Conservation (phyloP, 2,888 invertebrate genomes). For the Catocala nupta region DNA sequence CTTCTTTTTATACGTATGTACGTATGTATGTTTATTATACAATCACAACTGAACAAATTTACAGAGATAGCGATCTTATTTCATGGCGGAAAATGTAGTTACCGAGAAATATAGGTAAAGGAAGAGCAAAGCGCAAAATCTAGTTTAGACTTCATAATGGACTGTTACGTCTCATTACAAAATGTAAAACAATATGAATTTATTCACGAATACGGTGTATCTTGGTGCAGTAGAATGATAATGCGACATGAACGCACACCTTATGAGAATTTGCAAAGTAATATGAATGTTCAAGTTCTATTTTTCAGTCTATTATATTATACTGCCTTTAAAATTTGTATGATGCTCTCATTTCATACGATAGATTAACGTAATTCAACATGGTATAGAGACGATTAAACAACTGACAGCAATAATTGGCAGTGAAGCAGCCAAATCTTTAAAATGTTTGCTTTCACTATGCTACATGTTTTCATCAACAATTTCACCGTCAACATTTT, state of each 20-base stretch:
- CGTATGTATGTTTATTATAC: background rate
- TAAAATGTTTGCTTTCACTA: no score
- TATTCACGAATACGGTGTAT: constrained; percentile 13
- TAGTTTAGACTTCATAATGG: background rate
- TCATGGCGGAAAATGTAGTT: background rate
- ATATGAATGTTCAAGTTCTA: constrained; percentile 13
- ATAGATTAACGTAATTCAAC: no score
- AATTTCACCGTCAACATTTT: no score
- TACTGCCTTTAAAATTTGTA: constrained; percentile 1
- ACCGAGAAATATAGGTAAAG: background rate
- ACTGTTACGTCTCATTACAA: constrained; percentile 14
- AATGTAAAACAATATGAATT: constrained; percentile 12
- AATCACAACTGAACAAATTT: background rate
- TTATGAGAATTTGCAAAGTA: constrained; percentile 16
- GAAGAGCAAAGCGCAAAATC: background rate
- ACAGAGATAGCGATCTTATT: background rate
- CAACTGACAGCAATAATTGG: no score
- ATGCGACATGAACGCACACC: constrained; percentile 16
- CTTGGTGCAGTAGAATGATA: constrained; percentile 7
- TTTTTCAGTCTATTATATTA: constrained; percentile 34
- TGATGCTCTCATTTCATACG: no score
- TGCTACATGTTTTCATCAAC: no score
- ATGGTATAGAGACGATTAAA: no score
- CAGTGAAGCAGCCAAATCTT: no score
- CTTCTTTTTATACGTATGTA: no score